A percentile compares a stretch with the other conserved stretches of the same genome.
phyloP scores from a whole-genome alignment of 2,797 vertebrate species.

The Paedocypris micromegethes region DNA sequence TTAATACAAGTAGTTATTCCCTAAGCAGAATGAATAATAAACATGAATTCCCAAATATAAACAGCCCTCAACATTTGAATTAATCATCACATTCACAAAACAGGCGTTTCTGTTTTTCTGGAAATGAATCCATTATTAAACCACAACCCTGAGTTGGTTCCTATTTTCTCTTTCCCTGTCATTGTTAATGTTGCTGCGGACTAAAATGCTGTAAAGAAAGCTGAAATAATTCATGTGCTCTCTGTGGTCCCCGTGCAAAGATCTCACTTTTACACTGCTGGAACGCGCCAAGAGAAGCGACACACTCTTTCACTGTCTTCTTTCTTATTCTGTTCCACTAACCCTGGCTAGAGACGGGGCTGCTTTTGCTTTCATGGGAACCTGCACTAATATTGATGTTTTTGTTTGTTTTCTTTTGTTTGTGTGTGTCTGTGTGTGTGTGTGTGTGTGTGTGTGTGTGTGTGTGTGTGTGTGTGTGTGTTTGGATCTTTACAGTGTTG shows the following conservation, averaged over 20 bases:
- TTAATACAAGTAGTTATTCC: too few species aligned
- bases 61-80: too few species aligned
- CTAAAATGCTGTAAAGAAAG: not conserved
- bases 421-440: conserved; percentile 39
- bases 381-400: conserved; percentile 36
- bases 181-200: not conserved
- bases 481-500: conserved; percentile 43
- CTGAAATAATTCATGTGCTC: not conserved
- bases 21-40: too few species aligned
- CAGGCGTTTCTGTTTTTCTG: too few species aligned
- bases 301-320: conserved; percentile 8
- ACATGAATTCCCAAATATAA: too few species aligned
- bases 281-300: not conserved
- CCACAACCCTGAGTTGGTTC: not conserved
- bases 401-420: conserved; percentile 28
- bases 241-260: conserved; percentile 1
- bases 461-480: conserved; percentile 37
- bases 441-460: conserved; percentile 35
- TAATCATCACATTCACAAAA: too few species aligned
- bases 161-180: not conserved
- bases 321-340: conserved; percentile 23
- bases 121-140: not conserved
- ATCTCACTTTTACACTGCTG: not conserved
- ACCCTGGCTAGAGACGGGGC: conserved; percentile 21
- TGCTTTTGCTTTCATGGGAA: conserved; percentile 32